Evolutionary conservation across 1,140 invertebrate species (phyloP).

Genomic region (Anadara kagoshimensis): DNA sequence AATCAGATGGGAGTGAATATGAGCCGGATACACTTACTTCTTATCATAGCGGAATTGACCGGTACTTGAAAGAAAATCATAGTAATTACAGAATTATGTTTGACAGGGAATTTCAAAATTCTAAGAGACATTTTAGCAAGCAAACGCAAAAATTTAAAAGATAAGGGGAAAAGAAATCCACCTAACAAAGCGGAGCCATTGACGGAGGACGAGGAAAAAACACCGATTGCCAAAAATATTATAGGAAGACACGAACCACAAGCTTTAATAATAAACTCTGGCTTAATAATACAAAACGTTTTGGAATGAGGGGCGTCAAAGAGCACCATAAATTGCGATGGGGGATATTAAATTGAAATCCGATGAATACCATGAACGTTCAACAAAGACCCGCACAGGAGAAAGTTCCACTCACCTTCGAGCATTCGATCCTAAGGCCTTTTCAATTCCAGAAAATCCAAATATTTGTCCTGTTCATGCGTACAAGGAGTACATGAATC

Average conservation of each 20-base stretch:
- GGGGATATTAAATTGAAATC: background rate
- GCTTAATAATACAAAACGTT: background rate
- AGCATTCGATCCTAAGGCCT: background rate
- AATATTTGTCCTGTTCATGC: background rate
- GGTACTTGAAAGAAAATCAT: conserved; percentile 1
- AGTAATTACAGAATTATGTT: background rate
- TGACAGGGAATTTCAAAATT: background rate
- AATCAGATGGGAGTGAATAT: conserved; percentile 3
- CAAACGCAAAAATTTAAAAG: background rate
- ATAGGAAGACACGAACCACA: background rate
- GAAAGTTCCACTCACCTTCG: background rate
- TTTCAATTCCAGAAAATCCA: background rate
- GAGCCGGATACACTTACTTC: conserved; percentile 6
- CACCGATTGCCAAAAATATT: background rate
- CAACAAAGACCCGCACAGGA: background rate
- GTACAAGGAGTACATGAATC: background rate
- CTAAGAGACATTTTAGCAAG: background rate
- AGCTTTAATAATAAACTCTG: background rate
- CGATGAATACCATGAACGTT: background rate
- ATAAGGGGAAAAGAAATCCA: background rate
- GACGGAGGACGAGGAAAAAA: background rate
- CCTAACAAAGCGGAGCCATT: background rate
- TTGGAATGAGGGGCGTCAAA: background rate
- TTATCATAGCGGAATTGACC: background rate
- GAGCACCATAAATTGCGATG: background rate